phyloP scores from a whole-genome alignment of 2,113 vertebrate species.

The Castor canadensis region DNA sequence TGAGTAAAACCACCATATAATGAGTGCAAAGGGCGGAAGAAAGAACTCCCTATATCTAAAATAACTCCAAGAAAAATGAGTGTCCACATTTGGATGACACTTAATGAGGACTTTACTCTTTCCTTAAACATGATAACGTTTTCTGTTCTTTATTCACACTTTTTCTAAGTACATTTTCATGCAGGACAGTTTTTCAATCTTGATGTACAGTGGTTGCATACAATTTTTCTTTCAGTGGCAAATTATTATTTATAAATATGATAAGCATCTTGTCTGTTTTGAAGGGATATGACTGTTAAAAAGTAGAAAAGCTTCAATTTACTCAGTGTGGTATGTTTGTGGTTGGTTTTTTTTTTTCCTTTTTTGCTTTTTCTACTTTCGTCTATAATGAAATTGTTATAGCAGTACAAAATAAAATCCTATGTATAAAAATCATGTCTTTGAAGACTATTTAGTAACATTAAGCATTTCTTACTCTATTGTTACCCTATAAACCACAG shows the following conservation, averaged over 20 bases:
- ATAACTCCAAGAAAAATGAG: slow-evolving; percentile 79
- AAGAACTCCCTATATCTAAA: slow-evolving; percentile 77
- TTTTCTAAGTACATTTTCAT: slow-evolving; percentile 88
- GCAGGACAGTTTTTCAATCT: slow-evolving; percentile 90
- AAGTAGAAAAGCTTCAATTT: slow-evolving; percentile 90
- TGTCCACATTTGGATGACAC: slow-evolving; percentile 77
- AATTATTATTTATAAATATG: slow-evolving; percentile 90
- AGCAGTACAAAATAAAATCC: slow-evolving; percentile 90
- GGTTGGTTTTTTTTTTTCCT: slow-evolving; percentile 85
- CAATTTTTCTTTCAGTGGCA: slow-evolving; percentile 88
- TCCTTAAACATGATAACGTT: slow-evolving; percentile 79
- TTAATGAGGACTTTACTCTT: slow-evolving; percentile 79
- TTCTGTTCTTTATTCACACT: slow-evolving; percentile 84
- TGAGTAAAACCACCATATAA: slow-evolving; percentile 82
- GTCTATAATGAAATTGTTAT: slow-evolving; percentile 89
- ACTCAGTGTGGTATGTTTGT: slow-evolving; percentile 91
- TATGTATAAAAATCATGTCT: slow-evolving; percentile 70
- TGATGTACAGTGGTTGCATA: slow-evolving; percentile 91
- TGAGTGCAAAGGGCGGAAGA: slow-evolving; percentile 75
- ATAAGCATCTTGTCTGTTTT: slow-evolving; percentile 94
- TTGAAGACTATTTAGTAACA: neutral
- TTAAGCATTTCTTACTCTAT: neutral
- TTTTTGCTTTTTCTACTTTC: slow-evolving; percentile 65
- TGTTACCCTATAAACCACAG: neutral
- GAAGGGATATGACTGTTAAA: slow-evolving; percentile 89